These are phyloP conservation scores for Tinamus major DNA, from an alignment of 2,797 vertebrate genomes.

Conservation along the genomic window DNA sequence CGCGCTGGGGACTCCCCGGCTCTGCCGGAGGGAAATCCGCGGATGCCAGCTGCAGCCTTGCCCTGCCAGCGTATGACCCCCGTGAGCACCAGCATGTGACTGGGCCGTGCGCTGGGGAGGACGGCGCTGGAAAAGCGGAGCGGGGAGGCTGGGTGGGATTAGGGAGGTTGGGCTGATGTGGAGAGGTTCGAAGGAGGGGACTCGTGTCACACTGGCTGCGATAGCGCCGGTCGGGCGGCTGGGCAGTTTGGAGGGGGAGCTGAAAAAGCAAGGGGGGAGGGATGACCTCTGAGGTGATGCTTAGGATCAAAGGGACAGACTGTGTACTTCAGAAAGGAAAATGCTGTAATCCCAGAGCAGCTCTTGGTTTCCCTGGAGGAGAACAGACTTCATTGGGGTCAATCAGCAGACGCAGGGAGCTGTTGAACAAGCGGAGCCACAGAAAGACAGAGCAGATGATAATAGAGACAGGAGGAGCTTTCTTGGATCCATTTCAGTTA, in stretches of 20 bases:
- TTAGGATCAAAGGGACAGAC: not conserved
- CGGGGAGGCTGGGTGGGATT: not conserved
- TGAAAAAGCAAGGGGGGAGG: not conserved
- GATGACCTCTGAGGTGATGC: conserved; percentile 11
- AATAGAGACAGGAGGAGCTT: not conserved
- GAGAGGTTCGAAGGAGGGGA: not conserved
- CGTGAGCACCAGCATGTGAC: conserved; percentile 20
- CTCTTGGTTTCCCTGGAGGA: not conserved
- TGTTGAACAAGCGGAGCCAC: not conserved
- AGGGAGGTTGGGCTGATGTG: not conserved
- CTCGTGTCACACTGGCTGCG: not conserved
- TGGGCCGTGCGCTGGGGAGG: not conserved
- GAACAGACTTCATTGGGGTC: not conserved
- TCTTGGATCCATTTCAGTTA: not conserved
- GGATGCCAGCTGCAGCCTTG: not conserved
- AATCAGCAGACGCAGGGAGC: not conserved
- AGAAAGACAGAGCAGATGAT: not conserved
- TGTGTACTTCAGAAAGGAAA: not conserved
- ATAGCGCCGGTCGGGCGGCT: not conserved
- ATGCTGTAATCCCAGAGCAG: not conserved
- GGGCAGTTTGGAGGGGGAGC: not conserved
- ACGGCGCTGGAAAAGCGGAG: rapidly evolving
- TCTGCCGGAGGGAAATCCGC: rapidly evolving
- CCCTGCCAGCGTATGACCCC: not conserved
- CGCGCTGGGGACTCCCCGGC: rapidly evolving